Conservation (phyloP, 2,888 invertebrate species). For the Asteroscopus sphinx region DNA sequence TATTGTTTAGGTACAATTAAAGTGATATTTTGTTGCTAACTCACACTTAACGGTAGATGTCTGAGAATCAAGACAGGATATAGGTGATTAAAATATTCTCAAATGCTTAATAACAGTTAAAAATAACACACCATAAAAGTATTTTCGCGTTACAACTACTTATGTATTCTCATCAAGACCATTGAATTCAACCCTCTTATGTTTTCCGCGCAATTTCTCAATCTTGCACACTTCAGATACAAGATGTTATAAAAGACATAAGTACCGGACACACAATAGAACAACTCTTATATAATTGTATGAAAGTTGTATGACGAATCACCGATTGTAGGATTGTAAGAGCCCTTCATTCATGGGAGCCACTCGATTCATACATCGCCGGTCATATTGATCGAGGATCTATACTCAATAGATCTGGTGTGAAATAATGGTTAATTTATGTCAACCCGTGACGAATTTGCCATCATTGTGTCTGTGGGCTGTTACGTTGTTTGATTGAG, state of each 20-base stretch:
- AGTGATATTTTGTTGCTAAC: too few relatives aligned
- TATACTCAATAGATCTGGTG: conserved; percentile 58
- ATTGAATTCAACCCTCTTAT: conserved; percentile 49
- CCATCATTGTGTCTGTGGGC: conserved; percentile 61
- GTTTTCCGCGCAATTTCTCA: conserved; percentile 56
- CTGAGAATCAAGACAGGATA: background rate
- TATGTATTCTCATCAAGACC: conserved; percentile 19
- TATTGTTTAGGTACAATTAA: too few relatives aligned
- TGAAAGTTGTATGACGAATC: conserved; percentile 69
- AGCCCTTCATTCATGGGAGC: conserved; percentile 48
- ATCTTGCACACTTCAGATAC: conserved; percentile 56
- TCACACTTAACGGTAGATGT: too few relatives aligned
- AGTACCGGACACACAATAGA: conserved; percentile 48
- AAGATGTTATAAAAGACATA: conserved; percentile 47
- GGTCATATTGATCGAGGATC: conserved; percentile 55
- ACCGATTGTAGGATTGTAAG: conserved; percentile 60
- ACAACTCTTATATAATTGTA: conserved; percentile 55
- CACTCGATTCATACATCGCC: conserved; percentile 42
- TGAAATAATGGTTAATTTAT: conserved; percentile 72
- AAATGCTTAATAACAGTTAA: conserved; percentile 4
- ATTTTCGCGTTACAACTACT: conserved; percentile 25
- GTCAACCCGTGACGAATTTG: conserved; percentile 69
- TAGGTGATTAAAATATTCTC: background rate
- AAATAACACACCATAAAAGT: conserved; percentile 27
- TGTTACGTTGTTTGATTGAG: conserved; percentile 50